Evolutionary conservation across 1,140 invertebrate species (phyloP), one percentile per base, ranked within the genome.

Genomic region (Antheraea mylitta): DNA sequence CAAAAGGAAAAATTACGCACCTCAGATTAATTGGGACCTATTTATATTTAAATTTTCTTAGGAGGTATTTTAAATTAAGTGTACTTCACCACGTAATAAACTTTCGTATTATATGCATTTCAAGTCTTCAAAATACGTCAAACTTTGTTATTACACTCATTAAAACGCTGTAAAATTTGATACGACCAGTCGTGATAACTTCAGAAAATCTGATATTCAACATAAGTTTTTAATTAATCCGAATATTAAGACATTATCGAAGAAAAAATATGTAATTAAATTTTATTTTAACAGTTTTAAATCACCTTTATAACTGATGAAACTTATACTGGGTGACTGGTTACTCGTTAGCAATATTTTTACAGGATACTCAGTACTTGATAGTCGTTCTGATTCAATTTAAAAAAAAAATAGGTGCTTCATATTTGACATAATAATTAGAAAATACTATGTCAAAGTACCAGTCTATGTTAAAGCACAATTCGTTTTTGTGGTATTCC

Each of bases 81-180:
- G 61, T n/a, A 69, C 72, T 72, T 79, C 73, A 71, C 61, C 78
- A 77, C 74, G 66, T 83, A 72, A 73, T 78, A 78, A 80, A 77
- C 58, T 68, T 72, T 68, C 38, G 66, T 70, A 75, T 80, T 75
- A 77, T 68, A 78, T 74, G 68, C 68, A 68, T 71, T 45, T 74
- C 70, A 74, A 73, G 70, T 72, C 74, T 72, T 71, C 70, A 58
- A 69, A 71, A 71, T 75, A 75, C 64, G 66, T 77, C 80, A 74
- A 70, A 70, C 45, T 79, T 75, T 76, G 77, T 78, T 71, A 76
- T 73, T 72, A 63, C 19, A 62, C 72, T 74, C 76, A 78, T 83
- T 78, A 78, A 82, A 83, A 69, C 18, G 72, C 67, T 73, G 76
- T 83, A 77, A 83, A 83, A 85, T 74, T 69, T 70, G 70, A 79